Percentiles rank a stretch among this genome's conserved stretches.
These are phyloP conservation scores for Malacoctenus gilli DNA, from an alignment of 2,797 vertebrate species.

Conservation along the genomic window DNA sequence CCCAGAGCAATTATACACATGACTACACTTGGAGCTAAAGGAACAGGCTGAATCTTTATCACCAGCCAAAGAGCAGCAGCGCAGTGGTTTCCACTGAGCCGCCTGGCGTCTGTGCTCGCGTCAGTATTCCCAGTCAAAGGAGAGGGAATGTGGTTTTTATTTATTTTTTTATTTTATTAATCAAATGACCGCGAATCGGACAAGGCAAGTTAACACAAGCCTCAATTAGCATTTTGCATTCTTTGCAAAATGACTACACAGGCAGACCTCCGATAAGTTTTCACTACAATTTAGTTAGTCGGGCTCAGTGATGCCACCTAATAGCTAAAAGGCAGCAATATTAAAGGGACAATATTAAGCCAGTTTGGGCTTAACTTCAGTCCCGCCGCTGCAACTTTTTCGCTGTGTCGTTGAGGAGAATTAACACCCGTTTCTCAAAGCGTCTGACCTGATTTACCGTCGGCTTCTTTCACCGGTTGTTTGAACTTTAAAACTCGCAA, in stretches of 20 bases:
- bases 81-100: constrained; percentile 63
- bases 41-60: constrained; percentile 80
- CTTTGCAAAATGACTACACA: constrained; percentile 53
- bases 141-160: constrained; percentile 72
- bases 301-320: constrained; percentile 16
- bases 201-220: constrained; percentile 57
- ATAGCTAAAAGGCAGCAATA: not conserved
- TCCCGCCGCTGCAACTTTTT: not conserved
- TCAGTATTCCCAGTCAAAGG: constrained; percentile 76
- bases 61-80: constrained; percentile 69
- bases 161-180: too few relatives aligned
- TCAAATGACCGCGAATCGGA: constrained; percentile 70
- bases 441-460: too few relatives aligned
- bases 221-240: constrained; percentile 64
- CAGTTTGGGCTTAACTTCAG: constrained; percentile 1
- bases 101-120: constrained; percentile 61
- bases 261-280: constrained; percentile 43
- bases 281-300: constrained; percentile 34
- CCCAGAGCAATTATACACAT: constrained; percentile 82
- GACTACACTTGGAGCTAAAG: constrained; percentile 80
- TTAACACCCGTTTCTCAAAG: too few relatives aligned
- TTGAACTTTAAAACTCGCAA: too few relatives aligned
- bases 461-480: too few relatives aligned
- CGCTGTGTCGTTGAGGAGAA: not conserved
- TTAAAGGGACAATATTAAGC: constrained; percentile 16